These are phyloP conservation scores for Pampusana beccarii DNA, from an alignment of 2,113 vertebrate species.

Conservation along the genomic window DNA sequence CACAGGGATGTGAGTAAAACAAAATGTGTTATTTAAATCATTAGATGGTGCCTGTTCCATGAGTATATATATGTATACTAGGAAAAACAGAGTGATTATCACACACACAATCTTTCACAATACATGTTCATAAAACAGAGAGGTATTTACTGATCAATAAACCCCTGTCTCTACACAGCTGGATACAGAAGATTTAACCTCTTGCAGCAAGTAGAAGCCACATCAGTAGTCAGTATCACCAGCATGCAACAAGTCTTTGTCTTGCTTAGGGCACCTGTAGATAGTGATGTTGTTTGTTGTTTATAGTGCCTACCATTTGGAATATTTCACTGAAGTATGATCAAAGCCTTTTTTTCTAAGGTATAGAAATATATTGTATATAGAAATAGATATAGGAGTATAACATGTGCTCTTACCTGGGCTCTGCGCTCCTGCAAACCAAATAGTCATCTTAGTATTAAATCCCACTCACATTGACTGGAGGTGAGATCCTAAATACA, in stretches of 20 bases:
- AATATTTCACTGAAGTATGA: not conserved
- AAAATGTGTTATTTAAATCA: not conserved
- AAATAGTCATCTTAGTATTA: not conserved
- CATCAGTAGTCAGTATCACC: not conserved
- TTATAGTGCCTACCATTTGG: not conserved
- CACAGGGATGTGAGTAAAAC: not conserved
- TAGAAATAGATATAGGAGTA: not conserved
- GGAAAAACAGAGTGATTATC: not conserved
- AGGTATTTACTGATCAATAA: not conserved
- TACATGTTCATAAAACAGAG: not conserved
- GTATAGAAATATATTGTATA: not conserved
- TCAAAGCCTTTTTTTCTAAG: not conserved
- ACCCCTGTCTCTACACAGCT: not conserved
- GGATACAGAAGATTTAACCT: not conserved
- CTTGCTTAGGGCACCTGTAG: not conserved
- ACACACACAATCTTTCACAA: not conserved
- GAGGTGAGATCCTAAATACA: not conserved
- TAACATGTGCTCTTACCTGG: not conserved
- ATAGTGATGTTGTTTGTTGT: not conserved
- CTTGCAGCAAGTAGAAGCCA: not conserved
- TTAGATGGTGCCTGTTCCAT: not conserved
- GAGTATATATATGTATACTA: not conserved
- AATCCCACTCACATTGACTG: not conserved
- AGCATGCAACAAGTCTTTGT: not conserved
- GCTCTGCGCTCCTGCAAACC: not conserved